These are phyloP conservation scores for Oconnorella tubifera DNA, from an alignment of 2,888 invertebrate genomes.

Conservation along the genomic window DNA sequence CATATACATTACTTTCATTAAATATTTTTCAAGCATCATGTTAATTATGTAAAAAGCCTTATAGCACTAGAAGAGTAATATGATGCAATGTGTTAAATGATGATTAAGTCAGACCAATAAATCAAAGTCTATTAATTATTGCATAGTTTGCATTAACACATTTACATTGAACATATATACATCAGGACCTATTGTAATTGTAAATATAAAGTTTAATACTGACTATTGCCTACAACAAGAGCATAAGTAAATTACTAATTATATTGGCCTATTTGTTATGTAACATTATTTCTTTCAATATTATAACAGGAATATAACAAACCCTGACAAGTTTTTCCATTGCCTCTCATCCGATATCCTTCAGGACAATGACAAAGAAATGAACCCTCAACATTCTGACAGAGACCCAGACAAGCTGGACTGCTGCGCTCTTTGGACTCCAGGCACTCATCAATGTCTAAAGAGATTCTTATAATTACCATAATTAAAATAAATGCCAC, in stretches of 20 bases:
- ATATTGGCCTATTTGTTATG: background rate
- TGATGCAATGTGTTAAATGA: background rate
- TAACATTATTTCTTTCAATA: too few relatives aligned
- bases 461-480: too few relatives aligned
- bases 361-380: slow-evolving; percentile 48
- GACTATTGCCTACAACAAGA: too few relatives aligned
- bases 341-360: slow-evolving; percentile 57
- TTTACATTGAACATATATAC: too few relatives aligned
- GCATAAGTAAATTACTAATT: background rate
- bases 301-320: background rate
- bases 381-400: slow-evolving; percentile 83
- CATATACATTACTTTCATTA: slow-evolving; percentile 59
- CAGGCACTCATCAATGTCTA: slow-evolving; percentile 82
- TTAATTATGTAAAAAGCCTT: slow-evolving; percentile 66
- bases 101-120: background rate
- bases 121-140: background rate
- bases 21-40: slow-evolving; percentile 57
- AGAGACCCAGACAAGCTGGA: slow-evolving; percentile 68
- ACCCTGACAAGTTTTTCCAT: slow-evolving; percentile 81
- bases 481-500: too few relatives aligned
- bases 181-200: too few relatives aligned
- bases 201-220: too few relatives aligned
- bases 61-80: background rate
- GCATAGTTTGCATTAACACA: too few relatives aligned
- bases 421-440: slow-evolving; percentile 66